Conservation (phyloP, 2,113 vertebrate species). For the Kobus ellipsiprymnus region DNA sequence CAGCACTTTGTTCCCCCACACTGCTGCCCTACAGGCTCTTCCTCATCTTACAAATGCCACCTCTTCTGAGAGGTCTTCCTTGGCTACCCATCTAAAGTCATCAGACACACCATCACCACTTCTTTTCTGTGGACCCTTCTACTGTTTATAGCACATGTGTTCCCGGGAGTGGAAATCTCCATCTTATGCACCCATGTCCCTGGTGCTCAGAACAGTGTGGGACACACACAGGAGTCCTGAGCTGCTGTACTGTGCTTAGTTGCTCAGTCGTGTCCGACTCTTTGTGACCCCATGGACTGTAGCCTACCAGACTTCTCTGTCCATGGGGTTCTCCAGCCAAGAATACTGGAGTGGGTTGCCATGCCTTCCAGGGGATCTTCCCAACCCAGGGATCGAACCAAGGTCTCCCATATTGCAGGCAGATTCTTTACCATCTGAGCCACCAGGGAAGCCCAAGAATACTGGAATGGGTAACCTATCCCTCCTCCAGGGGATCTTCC, state of each 20-base stretch:
- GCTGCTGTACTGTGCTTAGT: not conserved
- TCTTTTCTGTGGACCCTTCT: not conserved
- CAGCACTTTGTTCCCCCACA: not conserved
- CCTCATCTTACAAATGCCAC: not conserved
- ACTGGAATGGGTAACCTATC: not conserved
- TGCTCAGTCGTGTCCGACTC: rapidly evolving
- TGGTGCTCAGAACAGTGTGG: not conserved
- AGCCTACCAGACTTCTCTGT: not conserved
- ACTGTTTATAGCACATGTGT: not conserved
- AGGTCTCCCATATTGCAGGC: not conserved
- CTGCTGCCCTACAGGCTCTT: not conserved
- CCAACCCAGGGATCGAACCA: not conserved
- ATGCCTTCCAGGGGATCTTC: not conserved
- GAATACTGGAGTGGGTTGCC: not conserved
- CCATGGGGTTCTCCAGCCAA: not conserved
- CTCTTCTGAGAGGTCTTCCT: not conserved
- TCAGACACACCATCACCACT: not conserved
- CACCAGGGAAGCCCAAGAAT: not conserved
- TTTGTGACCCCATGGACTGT: not conserved
- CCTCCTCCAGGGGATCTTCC: not conserved
- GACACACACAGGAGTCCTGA: not conserved
- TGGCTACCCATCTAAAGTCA: not conserved
- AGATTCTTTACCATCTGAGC: not conserved
- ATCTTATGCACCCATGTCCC: no score
- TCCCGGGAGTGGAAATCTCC: not conserved